Conservation (phyloP, 2,888 invertebrate genomes). For the Prostheceraeus crozeri region DNA sequence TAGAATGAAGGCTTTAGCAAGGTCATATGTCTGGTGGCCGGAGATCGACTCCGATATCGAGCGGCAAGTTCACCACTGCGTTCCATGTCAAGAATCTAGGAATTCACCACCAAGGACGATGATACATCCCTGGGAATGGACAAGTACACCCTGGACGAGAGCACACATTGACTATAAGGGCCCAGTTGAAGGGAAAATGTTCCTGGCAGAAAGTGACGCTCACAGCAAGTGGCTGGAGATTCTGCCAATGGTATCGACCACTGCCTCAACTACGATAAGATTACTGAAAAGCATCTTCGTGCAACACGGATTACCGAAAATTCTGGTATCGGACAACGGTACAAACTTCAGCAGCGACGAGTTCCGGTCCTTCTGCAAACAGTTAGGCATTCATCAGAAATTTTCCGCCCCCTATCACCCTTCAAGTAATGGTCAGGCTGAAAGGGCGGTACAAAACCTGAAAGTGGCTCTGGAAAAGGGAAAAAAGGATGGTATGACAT, state of each 20-base stretch:
- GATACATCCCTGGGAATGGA: slow-evolving; percentile 29
- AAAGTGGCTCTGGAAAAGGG: slow-evolving; percentile 10
- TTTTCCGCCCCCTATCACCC: slow-evolving; percentile 29
- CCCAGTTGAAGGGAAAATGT: slow-evolving; percentile 17
- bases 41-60: slow-evolving; percentile 23
- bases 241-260: slow-evolving; percentile 6
- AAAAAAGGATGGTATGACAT: slow-evolving; percentile 1
- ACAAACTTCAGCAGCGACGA: slow-evolving; percentile 10
- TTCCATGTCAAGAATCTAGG: background rate
- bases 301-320: slow-evolving; percentile 21
- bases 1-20: slow-evolving; percentile 28
- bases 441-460: slow-evolving; percentile 26
- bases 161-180: slow-evolving; percentile 24
- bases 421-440: slow-evolving; percentile 31
- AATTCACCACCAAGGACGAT: slow-evolving; percentile 17
- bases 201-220: slow-evolving; percentile 18
- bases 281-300: background rate
- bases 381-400: slow-evolving; percentile 9
- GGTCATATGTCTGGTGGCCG: slow-evolving; percentile 21
- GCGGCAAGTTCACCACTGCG: background rate
- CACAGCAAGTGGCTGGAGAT: slow-evolving; percentile 27
- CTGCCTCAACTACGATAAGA: background rate
- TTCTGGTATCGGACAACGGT: slow-evolving; percentile 10
- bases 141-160: slow-evolving; percentile 16
- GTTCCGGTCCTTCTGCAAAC: background rate